Percentiles rank a stretch among this genome's conserved stretches.
Evolutionary conservation across 1,140 invertebrate species (phyloP).

Genomic region (Onthophagus taurus): DNA sequence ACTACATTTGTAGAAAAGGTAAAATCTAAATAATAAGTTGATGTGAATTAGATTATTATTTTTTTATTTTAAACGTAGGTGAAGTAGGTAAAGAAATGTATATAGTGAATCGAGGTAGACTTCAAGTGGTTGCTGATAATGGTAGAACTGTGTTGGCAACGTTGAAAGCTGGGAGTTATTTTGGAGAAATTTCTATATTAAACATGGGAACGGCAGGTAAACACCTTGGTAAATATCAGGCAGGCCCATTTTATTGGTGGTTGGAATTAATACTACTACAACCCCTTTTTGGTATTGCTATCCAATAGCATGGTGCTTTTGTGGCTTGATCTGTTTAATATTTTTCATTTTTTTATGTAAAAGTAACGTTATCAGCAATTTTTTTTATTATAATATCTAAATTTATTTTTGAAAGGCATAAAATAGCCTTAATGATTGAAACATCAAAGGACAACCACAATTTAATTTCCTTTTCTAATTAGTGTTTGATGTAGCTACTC

Average conservation of each 20-base stretch:
- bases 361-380: no score
- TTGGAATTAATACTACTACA: conserved; percentile 10
- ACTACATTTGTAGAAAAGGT: conserved; percentile 99
- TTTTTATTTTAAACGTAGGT: conserved; percentile 59
- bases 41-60: conserved; percentile 15
- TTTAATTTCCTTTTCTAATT: no score
- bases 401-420: background rate
- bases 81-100: conserved; percentile 99
- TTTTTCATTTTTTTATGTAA: background rate
- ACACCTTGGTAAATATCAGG: conserved; percentile 84
- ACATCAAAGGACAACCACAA: no score
- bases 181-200: conserved; percentile 98
- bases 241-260: conserved; percentile 34
- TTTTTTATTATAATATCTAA: no score
- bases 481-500: no score
- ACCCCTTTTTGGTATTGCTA: conserved; percentile 7
- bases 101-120: conserved; percentile 91
- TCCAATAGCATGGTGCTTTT: no score
- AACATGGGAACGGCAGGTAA: conserved; percentile 99
- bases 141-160: conserved; percentile 94
- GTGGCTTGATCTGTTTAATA: no score
- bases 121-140: conserved; percentile 96
- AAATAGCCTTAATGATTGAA: background rate
- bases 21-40: conserved; percentile 26
- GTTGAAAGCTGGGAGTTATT: conserved; percentile 94